Base-by-base conservation (phyloP, 2,888 invertebrate species). In the Panopea generosa region DNA sequence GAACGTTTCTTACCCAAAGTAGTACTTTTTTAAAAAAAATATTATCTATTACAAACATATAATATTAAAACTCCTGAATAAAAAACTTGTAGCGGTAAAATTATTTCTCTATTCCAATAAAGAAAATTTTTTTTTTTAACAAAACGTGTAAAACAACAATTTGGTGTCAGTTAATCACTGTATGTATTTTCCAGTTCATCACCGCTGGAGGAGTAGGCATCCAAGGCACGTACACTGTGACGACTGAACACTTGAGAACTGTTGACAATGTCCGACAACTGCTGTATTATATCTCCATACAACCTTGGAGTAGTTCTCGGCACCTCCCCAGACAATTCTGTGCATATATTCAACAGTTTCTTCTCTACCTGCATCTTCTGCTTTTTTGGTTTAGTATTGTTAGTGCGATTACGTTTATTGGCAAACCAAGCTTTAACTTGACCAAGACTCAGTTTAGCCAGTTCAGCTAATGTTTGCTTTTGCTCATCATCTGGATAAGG, bases 361-460 rank as follows among this genome's bases (percentile, higher is more conserved):
- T 82, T 82, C 53, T 89, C 87, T 55, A 89, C 82, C 40, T 86
- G 86, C 38, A 83, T 69, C 71, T 87, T 87, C 72, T 89, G 87
- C 47, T 84, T 84, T 67, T 89, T 89, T 1, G 88, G 88, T 77
- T 89, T 89, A 7, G 91, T 91, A 81, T 91, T 91, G 43, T 86
- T 85, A 2, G 88, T 87, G 24, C 91, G 68, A 69, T 90, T 91
- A 24, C 91, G 71, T 50, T 88, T 89, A 66, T 91, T 91, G 6
- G 90, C 90, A 74, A 91, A 91, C 91, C 91, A 91, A 11, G 90
- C 90, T 56, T 91, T 90, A 22, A 90, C 90, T 66, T 90, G 89
- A 7, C 82, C 69, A 20, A 90, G 66, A 29, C 84, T 71, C 16
- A 91, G 83, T 2, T 83, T 79, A 3, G 90, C 90, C 24, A 83